Conservation (phyloP, 2,113 vertebrate species). For the Globicephala melas region DNA sequence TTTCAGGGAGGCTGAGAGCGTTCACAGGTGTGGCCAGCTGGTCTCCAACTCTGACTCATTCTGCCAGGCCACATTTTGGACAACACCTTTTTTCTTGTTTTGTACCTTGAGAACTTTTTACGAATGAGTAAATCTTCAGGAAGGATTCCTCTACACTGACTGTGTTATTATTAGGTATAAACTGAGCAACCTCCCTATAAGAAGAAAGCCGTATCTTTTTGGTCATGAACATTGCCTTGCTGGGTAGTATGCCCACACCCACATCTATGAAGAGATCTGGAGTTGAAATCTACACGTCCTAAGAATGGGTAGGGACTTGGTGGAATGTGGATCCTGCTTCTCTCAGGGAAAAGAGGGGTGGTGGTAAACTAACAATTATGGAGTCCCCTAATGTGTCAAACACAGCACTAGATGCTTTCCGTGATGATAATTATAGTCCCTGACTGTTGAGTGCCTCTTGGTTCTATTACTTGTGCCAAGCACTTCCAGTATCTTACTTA, state of each 20-base stretch:
- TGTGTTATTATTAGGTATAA: background rate
- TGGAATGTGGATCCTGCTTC: background rate
- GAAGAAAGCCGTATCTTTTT: background rate
- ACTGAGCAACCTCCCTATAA: background rate
- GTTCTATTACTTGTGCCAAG: background rate
- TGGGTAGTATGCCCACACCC: background rate
- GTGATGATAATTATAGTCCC: background rate
- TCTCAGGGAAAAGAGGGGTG: background rate
- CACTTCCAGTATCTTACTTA: background rate
- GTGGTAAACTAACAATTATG: background rate
- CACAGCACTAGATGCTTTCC: background rate
- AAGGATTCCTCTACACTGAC: background rate
- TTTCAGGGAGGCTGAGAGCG: background rate
- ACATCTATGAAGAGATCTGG: background rate
- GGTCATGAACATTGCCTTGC: background rate
- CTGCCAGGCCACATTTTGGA: background rate
- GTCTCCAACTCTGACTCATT: background rate
- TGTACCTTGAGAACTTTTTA: slow-evolving; percentile 13
- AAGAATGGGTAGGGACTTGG: background rate
- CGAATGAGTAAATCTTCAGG: background rate
- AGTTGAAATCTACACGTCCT: background rate
- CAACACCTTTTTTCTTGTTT: background rate
- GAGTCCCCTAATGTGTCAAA: background rate
- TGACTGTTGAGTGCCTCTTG: background rate
- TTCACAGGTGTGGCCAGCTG: background rate